Evolutionary conservation across 2,797 vertebrate species (phyloP).

Genomic region (Eidolon dupreanum): DNA sequence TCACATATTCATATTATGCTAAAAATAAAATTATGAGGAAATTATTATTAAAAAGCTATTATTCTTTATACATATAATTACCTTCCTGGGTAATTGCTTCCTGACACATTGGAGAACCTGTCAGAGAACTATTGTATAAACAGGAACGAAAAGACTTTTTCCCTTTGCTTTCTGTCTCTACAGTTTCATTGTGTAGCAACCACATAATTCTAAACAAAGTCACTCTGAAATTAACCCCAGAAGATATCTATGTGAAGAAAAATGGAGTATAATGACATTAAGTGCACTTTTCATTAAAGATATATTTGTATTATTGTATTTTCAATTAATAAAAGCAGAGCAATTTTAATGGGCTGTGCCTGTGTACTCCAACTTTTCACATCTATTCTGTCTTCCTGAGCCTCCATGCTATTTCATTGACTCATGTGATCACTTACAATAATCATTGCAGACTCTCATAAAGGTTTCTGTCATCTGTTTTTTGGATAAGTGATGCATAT

Average conservation of each 20-base stretch:
- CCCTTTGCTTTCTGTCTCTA: background rate
- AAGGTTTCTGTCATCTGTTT: background rate
- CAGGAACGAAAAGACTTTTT: background rate
- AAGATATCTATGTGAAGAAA: background rate
- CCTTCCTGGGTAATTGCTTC: background rate
- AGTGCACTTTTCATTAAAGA: background rate
- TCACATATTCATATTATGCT: background rate
- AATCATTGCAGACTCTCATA: background rate
- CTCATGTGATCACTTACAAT: background rate
- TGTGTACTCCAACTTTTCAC: background rate
- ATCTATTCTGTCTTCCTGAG: background rate
- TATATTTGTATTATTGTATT: background rate
- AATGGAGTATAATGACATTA: background rate
- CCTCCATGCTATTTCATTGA: background rate
- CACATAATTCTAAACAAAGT: background rate
- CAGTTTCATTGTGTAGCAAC: background rate
- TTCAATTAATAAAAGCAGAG: background rate
- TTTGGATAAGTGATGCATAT: background rate
- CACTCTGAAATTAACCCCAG: background rate
- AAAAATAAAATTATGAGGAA: background rate
- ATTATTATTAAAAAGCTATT: background rate
- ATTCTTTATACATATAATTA: background rate
- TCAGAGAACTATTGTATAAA: background rate
- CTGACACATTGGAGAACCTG: background rate
- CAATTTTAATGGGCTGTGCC: background rate